Evolutionary conservation across 2,888 invertebrate species (phyloP).

Genomic region (Tholera decimalis): DNA sequence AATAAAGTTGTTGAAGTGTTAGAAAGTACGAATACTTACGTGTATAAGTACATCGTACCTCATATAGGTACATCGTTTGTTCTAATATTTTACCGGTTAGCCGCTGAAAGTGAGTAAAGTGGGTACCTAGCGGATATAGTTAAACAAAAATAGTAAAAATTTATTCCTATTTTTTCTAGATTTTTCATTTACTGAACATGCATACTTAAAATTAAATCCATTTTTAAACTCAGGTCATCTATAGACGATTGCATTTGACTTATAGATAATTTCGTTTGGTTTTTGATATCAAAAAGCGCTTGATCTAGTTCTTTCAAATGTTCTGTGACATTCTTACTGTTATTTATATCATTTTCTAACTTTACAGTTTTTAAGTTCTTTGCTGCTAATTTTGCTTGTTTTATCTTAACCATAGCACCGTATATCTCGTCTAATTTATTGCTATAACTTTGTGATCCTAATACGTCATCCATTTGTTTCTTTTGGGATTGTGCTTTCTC

Average conservation of each 20-base stretch:
- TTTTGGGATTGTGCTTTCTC: slow-evolving; percentile 79
- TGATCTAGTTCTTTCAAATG: slow-evolving; percentile 22
- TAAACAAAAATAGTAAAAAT: background rate
- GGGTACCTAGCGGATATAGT: no score
- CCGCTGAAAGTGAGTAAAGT: no score
- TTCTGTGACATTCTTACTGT: slow-evolving; percentile 18
- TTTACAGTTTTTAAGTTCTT: slow-evolving; percentile 1
- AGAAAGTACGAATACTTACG: no score
- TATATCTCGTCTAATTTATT: slow-evolving; percentile 62
- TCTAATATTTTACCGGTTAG: no score
- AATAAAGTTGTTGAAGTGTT: no score
- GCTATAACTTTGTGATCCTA: slow-evolving; percentile 73
- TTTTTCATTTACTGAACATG: no score
- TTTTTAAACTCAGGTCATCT: slow-evolving; percentile 39
- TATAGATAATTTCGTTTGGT: slow-evolving; percentile 31
- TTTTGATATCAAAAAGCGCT: slow-evolving; percentile 22
- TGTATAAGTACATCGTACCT: no score
- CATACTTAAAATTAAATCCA: slow-evolving; percentile 41
- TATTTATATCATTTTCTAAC: background rate
- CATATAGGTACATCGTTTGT: no score
- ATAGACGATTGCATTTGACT: slow-evolving; percentile 32
- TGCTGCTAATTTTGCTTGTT: slow-evolving; percentile 8
- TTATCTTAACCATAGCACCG: slow-evolving; percentile 47
- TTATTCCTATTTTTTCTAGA: background rate
- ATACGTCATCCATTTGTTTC: slow-evolving; percentile 76